Evolutionary conservation across 2,888 invertebrate species (phyloP), one percentile per base, ranked within the genome.

Genomic region (Aspidiotus rigidus): DNA sequence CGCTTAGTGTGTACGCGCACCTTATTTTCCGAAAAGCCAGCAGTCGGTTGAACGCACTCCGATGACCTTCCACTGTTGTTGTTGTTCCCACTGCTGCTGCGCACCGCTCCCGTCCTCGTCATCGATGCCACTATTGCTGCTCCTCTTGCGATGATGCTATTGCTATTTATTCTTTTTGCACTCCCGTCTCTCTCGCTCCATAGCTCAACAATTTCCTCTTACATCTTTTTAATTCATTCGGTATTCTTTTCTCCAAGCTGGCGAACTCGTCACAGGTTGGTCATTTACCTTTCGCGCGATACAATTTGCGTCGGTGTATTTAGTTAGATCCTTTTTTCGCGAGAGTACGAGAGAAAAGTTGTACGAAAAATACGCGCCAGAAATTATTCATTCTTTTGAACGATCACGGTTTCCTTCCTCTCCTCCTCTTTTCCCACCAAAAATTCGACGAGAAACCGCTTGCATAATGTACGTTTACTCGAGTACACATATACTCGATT

Each of bases 11-110:
- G 10, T 44, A 15, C 44, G 62, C 10, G 62, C 41, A 61, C 41
- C 10, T 62, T n/a, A 10, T 49, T 13, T 49, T 49, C 49, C 49
- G 49, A 49, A n/a, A 49, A 49, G n/a, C 59, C 39, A 67, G 67
- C 59, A 67, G 67, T 67, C 67, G 67, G 67, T 67, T 67, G 67
- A 67, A 67, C 59, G 67, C 60, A 67, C 67, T 67, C 59, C 28
- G 67, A 39, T 67, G 67, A 67, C 67, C 67, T 67, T 67, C 67
- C 28, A 39, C 15, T 54, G 28, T 56, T 56, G n/a, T 17, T 53
- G 49, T 49, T 49, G 49, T n/a, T n/a, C 11, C 49, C 49, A n/a
- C 49, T 15, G 11, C 15, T 53, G 53, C 5, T 1, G 13, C 53
- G 53, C 11, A 53, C 53, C 15, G 13, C 53, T 53, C 53, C 11